phyloP scores from a whole-genome alignment of 2,113 vertebrate species.

The Cnemophilus loriae region DNA sequence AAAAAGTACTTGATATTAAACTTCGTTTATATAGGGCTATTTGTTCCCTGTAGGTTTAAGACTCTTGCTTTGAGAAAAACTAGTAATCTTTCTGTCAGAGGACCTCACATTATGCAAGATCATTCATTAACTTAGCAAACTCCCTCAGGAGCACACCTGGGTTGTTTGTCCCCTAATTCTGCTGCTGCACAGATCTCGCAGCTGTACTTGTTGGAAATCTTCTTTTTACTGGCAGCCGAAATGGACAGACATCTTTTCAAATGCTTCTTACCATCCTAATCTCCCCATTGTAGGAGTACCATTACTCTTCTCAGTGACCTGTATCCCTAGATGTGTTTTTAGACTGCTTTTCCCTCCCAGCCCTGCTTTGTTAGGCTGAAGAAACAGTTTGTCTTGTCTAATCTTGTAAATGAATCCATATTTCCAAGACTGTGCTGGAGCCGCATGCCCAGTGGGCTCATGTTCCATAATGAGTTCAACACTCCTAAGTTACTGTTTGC shows the following conservation, averaged over 20 bases:
- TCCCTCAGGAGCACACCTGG: background rate
- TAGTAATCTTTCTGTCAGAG: background rate
- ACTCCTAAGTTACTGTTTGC: background rate
- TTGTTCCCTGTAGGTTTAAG: background rate
- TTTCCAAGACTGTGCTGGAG: background rate
- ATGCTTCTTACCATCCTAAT: background rate
- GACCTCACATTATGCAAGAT: background rate
- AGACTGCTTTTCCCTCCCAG: background rate
- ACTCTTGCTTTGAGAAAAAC: background rate
- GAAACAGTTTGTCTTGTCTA: background rate
- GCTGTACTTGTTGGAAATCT: background rate
- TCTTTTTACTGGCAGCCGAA: background rate
- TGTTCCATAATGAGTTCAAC: background rate
- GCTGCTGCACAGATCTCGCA: background rate
- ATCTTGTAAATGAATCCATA: background rate
- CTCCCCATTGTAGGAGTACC: background rate
- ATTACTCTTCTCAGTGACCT: background rate
- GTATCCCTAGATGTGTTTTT: background rate
- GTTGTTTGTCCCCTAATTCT: background rate
- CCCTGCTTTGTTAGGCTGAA: background rate
- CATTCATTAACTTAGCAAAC: background rate
- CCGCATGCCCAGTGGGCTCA: background rate
- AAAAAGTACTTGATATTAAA: background rate
- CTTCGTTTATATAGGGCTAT: background rate
- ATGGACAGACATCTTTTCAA: background rate